Evolutionary conservation across 92 coral and sea anemone species (phyloP).

Genomic region (Parazoanthus swiftii): DNA sequence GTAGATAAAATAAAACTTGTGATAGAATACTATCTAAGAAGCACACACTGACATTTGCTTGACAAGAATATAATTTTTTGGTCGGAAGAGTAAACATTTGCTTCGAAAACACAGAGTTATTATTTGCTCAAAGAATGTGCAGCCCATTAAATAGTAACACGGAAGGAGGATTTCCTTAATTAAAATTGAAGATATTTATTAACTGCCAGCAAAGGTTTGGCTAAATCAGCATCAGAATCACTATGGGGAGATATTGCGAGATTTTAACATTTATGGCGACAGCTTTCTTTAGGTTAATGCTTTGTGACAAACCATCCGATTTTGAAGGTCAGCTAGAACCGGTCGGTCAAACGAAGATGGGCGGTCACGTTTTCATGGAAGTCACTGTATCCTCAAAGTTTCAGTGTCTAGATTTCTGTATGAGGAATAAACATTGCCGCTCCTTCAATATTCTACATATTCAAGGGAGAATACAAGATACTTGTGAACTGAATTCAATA

Average conservation of each 20-base stretch:
- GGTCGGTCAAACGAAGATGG: neutral
- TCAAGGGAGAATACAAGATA: neutral
- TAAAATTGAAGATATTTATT: neutral
- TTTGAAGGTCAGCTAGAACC: neutral
- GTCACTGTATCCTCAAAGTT: neutral
- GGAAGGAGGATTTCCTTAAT: neutral
- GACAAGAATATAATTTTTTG: neutral
- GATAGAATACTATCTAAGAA: neutral
- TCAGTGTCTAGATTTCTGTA: constrained; percentile 32
- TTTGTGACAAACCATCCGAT: neutral
- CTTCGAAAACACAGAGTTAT: neutral
- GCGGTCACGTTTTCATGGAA: constrained; percentile 1
- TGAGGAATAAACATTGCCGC: constrained; percentile 27
- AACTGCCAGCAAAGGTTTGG: neutral
- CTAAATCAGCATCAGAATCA: neutral
- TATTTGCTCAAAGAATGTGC: neutral
- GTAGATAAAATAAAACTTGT: no score
- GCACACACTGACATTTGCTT: neutral
- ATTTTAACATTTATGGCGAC: neutral
- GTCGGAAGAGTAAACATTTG: neutral
- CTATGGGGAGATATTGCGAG: neutral
- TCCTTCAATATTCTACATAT: constrained; percentile 15
- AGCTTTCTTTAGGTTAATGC: neutral
- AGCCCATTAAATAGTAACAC: neutral
- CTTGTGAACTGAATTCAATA: constrained; percentile 17